Percentiles rank a stretch among this genome's conserved stretches.
Conservation (phyloP, 1,140 invertebrate species). For the Bombus superbus region DNA sequence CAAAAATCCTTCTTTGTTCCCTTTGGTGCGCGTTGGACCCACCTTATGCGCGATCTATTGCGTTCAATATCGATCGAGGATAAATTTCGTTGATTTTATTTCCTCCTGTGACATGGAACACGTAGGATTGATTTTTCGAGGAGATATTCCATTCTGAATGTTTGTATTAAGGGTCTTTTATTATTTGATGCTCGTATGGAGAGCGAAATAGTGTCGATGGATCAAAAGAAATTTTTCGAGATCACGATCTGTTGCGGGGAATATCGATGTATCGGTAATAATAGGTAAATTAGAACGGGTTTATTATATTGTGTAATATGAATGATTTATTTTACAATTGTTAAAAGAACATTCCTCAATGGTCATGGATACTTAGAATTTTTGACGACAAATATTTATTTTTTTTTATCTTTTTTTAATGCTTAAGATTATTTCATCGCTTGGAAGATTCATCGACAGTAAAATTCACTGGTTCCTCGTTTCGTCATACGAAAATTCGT, state of each 20-base stretch:
- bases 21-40: neutral
- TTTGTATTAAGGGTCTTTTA: neutral
- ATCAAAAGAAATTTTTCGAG: neutral
- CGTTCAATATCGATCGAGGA: conserved; percentile 16
- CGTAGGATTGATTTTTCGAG: neutral
- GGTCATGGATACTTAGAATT: neutral
- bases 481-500: neutral
- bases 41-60: neutral
- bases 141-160: neutral
- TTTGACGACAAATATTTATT: neutral
- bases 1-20: conserved; percentile 71
- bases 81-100: conserved; percentile 3
- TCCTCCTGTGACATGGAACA: neutral
- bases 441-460: neutral
- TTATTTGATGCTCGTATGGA: neutral
- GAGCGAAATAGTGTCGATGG: too few relatives aligned
- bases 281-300: too few relatives aligned
- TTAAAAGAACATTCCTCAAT: neutral
- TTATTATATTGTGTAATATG: neutral
- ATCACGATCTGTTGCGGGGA: neutral
- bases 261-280: neutral
- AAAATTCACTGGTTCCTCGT: neutral
- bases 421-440: neutral
- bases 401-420: neutral
- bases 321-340: neutral